Evolutionary conservation across 2,797 vertebrate genomes (phyloP).

Genomic region (Martes flavigula): DNA sequence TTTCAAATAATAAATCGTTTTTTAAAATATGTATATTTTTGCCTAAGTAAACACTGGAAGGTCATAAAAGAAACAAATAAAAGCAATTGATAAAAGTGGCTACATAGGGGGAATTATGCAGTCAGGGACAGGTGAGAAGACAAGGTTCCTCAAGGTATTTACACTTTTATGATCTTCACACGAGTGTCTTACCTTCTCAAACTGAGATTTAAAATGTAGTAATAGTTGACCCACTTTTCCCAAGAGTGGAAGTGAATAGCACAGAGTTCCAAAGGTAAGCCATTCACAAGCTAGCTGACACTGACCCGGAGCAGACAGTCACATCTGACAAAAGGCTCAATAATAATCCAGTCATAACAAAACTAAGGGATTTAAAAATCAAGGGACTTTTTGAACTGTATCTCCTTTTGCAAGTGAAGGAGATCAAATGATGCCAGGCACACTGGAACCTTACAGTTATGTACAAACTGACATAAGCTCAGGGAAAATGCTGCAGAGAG

Average conservation of each 20-base stretch:
- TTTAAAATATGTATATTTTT: background rate
- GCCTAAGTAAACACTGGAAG: background rate
- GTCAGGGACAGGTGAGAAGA: background rate
- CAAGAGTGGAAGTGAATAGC: background rate
- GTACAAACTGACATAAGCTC: background rate
- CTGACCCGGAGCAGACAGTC: background rate
- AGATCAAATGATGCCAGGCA: too few relatives aligned
- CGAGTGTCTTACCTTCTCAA: background rate
- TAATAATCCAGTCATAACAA: background rate
- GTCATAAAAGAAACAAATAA: background rate
- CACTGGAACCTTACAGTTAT: background rate
- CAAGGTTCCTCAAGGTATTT: background rate
- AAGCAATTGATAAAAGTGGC: background rate
- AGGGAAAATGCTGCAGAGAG: background rate
- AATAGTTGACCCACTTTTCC: background rate
- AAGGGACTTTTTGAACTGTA: background rate
- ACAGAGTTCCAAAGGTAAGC: background rate
- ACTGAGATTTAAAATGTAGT: background rate
- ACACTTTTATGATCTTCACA: background rate
- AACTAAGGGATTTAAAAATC: background rate
- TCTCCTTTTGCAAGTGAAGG: background rate
- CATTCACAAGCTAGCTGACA: background rate
- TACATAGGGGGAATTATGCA: background rate
- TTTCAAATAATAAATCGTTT: background rate
- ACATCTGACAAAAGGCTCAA: background rate